Conservation (phyloP, 2,888 invertebrate species). For the Tupiocoris notatus region DNA sequence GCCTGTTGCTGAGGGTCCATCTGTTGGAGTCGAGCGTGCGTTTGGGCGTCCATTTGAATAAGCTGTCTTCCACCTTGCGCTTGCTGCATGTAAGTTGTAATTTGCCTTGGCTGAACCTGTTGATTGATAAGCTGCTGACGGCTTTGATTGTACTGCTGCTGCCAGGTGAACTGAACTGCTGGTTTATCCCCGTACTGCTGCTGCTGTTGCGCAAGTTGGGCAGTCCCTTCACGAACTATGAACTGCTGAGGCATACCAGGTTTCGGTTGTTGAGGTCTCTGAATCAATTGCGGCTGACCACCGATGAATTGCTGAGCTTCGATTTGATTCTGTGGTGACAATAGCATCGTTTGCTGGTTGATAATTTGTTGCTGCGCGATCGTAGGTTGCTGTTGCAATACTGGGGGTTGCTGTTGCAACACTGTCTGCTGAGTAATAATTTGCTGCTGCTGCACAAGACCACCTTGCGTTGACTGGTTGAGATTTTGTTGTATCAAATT, state of each 20-base stretch:
- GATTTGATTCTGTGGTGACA: slow-evolving; percentile 43
- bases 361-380: slow-evolving; percentile 49
- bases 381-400: slow-evolving; percentile 46
- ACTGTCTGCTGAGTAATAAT: slow-evolving; percentile 48
- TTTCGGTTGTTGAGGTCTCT: slow-evolving; percentile 48
- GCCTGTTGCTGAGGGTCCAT: slow-evolving; percentile 51
- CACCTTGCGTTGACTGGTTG: slow-evolving; percentile 44
- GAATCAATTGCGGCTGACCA: slow-evolving; percentile 50
- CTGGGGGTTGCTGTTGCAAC: slow-evolving; percentile 50
- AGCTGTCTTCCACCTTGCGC: slow-evolving; percentile 61
- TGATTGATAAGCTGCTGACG: slow-evolving; percentile 51
- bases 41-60: slow-evolving; percentile 79
- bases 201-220: slow-evolving; percentile 49
- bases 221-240: slow-evolving; percentile 47
- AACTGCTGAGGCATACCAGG: slow-evolving; percentile 47
- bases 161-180: slow-evolving; percentile 50
- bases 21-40: slow-evolving; percentile 62
- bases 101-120: slow-evolving; percentile 53
- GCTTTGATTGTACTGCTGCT: slow-evolving; percentile 51
- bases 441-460: slow-evolving; percentile 47
- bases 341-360: slow-evolving; percentile 46
- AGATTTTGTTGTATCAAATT: slow-evolving; percentile 49
- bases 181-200: slow-evolving; percentile 52
- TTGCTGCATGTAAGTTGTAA: slow-evolving; percentile 47
- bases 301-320: slow-evolving; percentile 50